Evolutionary conservation across 1,140 invertebrate genomes (phyloP), one percentile per base, ranked within the genome.

Genomic region (Aphidius gifuensis): DNA sequence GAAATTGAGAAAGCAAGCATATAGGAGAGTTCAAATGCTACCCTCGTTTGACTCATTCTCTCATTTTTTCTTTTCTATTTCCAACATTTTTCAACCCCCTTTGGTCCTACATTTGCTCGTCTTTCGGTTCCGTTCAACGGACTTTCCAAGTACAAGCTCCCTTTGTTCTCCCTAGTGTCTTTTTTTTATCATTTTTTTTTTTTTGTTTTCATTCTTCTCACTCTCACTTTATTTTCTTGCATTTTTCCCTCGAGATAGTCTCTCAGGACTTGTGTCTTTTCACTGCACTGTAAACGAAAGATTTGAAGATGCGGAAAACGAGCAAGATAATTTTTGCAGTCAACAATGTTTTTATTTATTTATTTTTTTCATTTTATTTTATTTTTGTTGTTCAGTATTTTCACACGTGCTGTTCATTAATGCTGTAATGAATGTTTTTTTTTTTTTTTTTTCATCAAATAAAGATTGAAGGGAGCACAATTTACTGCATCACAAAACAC

Each of bases 11-110:
- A 59, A 48, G 43, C 9, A 49, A 46, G 40, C 44, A 56, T 59
- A 42, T 44, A 48, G 48, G 23, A 32, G 23, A 32, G 9, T 6
- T 21, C 47, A 47, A 65, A 65, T 65, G 48, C 64, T 58, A 16
- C 60, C 53, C 62, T 47, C 47, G 57, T 64, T 64, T 44, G 43
- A 42, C 63, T 60, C 63, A 56, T 64, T 61, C 63, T 40, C 49
- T 60, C 51, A 40, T 61, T 47, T 46, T 60, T 59, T 54, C 53
- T 51, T 51, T 61, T 57, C 44, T 43, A 61, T 46, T 42, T 4
- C 1, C 23, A 32, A 32, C 23, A 32, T 32, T 32, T 16, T 32
- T 32, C 23, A 32, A 32, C 23, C 23, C 23, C 23, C 23, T 32
- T 32, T 32, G 23, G 23, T 32, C 23, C 23, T 32, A 32, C 23